Evolutionary conservation across 2,888 invertebrate genomes (phyloP).

Genomic region (Athrips mouffetella): DNA sequence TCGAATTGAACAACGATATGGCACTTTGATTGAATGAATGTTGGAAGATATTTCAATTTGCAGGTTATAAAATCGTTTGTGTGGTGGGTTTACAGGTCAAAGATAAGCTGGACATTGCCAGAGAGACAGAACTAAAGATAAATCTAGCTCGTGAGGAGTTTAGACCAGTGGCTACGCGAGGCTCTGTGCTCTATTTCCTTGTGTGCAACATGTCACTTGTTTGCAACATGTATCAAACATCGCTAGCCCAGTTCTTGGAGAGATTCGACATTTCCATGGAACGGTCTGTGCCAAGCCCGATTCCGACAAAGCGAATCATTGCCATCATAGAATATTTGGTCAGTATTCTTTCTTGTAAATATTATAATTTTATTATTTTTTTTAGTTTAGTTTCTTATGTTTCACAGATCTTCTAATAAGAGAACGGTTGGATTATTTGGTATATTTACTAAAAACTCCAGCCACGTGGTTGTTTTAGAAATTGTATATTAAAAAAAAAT

Average conservation of each 20-base stretch:
- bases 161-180: slow-evolving; percentile 89
- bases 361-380: neutral
- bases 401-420: too few relatives aligned
- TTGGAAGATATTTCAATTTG: too few relatives aligned
- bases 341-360: slow-evolving; percentile 19
- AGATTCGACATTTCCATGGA: slow-evolving; percentile 91
- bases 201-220: slow-evolving; percentile 93
- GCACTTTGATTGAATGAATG: too few relatives aligned
- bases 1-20: too few relatives aligned
- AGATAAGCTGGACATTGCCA: slow-evolving; percentile 87
- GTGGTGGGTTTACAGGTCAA: slow-evolving; percentile 73
- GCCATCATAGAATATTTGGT: slow-evolving; percentile 88
- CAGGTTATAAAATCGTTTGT: neutral
- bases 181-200: slow-evolving; percentile 91
- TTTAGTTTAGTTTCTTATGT: neutral
- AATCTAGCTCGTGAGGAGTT: slow-evolving; percentile 91
- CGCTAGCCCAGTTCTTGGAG: slow-evolving; percentile 90
- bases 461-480: too few relatives aligned
- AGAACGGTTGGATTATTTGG: too few relatives aligned
- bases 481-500: too few relatives aligned
- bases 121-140: slow-evolving; percentile 89
- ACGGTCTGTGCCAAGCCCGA: slow-evolving; percentile 81
- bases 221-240: slow-evolving; percentile 94
- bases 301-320: slow-evolving; percentile 81
- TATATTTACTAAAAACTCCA: too few relatives aligned